phyloP scores from a whole-genome alignment of 1,140 invertebrate species.

The Parapsyche elsis region DNA sequence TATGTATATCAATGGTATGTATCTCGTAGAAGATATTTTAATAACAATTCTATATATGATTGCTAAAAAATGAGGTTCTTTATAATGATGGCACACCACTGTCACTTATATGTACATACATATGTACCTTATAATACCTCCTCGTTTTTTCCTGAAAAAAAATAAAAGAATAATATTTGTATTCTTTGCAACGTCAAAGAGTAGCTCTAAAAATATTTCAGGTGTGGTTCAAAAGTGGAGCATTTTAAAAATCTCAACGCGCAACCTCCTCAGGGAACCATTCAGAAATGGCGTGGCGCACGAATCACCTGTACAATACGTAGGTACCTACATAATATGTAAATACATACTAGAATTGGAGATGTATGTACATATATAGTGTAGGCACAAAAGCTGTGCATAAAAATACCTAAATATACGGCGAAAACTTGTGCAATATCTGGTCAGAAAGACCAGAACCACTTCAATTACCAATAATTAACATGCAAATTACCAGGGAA shows the following conservation, averaged over 20 bases:
- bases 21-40: too few species aligned
- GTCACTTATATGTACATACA: too few species aligned
- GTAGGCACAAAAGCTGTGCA: not conserved
- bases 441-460: constrained; percentile 4
- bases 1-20: too few species aligned
- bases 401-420: not conserved
- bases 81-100: too few species aligned
- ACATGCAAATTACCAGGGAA: constrained; percentile 50
- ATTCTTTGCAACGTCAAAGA: too few species aligned
- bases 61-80: too few species aligned
- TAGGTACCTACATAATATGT: not conserved
- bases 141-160: too few species aligned
- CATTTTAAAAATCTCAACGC: constrained; percentile 16
- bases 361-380: not conserved
- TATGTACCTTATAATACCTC: too few species aligned
- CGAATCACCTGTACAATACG: not conserved
- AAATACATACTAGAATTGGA: not conserved
- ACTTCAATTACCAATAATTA: constrained; percentile 49
- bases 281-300: not conserved
- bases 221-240: not conserved
- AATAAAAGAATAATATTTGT: too few species aligned
- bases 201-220: constrained; percentile 9
- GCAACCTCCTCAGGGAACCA: not conserved
- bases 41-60: too few species aligned
- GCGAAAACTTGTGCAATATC: not conserved